Percentiles rank a stretch among this genome's conserved stretches.
phyloP scores from a whole-genome alignment of 2,888 invertebrate genomes.

The Ditula angustiorana region DNA sequence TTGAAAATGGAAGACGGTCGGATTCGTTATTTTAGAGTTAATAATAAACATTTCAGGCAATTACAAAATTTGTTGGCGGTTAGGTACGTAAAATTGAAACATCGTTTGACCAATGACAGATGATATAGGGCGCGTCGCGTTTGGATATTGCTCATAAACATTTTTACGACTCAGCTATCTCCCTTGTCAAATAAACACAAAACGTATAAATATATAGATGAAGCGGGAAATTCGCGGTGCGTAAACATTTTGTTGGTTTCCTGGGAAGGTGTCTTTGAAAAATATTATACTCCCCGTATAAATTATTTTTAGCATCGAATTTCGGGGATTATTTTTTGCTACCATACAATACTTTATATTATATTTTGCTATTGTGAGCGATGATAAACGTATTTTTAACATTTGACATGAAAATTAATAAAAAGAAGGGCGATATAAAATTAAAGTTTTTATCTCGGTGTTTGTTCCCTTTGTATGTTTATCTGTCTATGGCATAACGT shows the following conservation, averaged over 20 bases:
- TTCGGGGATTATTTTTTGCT: background rate
- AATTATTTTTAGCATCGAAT: background rate
- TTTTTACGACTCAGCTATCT: slow-evolving; percentile 23
- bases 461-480: too few species aligned
- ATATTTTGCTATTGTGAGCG: too few species aligned
- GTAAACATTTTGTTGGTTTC: slow-evolving; percentile 1
- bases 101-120: slow-evolving; percentile 26
- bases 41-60: background rate
- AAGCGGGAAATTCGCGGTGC: slow-evolving; percentile 1
- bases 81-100: slow-evolving; percentile 33
- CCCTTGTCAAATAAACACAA: slow-evolving; percentile 24
- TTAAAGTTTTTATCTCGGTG: too few species aligned
- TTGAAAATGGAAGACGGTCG: background rate
- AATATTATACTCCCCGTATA: background rate
- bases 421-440: too few species aligned
- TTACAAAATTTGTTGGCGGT: slow-evolving; percentile 19
- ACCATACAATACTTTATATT: background rate
- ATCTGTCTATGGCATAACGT: too few species aligned
- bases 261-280: slow-evolving; percentile 3
- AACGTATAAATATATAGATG: slow-evolving; percentile 4
- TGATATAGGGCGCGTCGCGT: slow-evolving; percentile 20
- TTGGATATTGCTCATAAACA: slow-evolving; percentile 31
- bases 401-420: too few species aligned
- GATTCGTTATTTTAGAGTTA: too few species aligned
- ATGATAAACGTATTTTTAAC: too few species aligned